Conservation (phyloP, 2,113 vertebrate species). For the Nipponia nippon region DNA sequence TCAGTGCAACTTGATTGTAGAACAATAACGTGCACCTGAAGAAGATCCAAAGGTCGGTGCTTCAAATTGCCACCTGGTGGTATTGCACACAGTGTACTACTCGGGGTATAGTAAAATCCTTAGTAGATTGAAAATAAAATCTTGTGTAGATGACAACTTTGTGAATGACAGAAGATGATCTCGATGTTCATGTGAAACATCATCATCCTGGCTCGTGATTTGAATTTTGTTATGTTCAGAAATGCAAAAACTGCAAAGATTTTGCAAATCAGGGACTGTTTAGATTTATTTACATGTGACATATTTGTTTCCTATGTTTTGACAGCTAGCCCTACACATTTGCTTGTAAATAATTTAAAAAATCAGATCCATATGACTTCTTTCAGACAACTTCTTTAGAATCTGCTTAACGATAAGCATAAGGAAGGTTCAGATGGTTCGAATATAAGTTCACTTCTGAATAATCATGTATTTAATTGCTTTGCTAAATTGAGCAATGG, state of each 20-base stretch:
- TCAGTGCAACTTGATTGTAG: not conserved
- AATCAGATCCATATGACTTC: not conserved
- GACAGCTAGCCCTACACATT: not conserved
- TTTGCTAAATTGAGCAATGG: not conserved
- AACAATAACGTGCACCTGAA: not conserved
- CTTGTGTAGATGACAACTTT: not conserved
- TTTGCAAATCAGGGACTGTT: not conserved
- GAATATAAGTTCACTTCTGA: not conserved
- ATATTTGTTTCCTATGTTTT: slow-evolving; percentile 11
- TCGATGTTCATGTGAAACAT: not conserved
- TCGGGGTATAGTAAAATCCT: not conserved
- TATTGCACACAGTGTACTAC: not conserved
- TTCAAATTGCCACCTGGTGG: not conserved
- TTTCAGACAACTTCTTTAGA: not conserved
- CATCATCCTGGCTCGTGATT: not conserved
- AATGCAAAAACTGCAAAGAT: not conserved
- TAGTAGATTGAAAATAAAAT: not conserved
- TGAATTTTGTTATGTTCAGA: not conserved
- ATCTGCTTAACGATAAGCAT: not conserved
- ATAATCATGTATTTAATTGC: not conserved
- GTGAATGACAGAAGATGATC: not conserved
- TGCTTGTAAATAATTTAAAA: not conserved
- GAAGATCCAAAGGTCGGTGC: not conserved
- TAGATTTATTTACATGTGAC: not conserved
- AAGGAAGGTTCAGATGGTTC: slow-evolving; percentile 5